A percentile compares a stretch with the other conserved stretches of the same genome.
phyloP scores from a whole-genome alignment of 2,797 vertebrate species.

The Halcyon chelicuti region DNA sequence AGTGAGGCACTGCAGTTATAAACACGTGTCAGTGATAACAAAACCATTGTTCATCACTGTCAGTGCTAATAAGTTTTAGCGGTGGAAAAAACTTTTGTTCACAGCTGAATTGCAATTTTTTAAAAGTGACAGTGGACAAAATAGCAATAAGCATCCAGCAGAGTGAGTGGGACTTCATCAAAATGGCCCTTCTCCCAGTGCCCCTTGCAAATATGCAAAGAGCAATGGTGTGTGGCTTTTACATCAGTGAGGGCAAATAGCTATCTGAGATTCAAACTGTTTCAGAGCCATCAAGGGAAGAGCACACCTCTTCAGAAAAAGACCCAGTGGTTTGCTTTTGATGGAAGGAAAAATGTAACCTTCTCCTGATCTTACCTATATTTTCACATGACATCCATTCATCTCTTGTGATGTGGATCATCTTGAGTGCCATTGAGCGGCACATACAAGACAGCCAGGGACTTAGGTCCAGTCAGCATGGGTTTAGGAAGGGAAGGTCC shows the following conservation, averaged over 20 bases:
- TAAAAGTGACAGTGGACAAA: background rate
- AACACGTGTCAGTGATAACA: background rate
- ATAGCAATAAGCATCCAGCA: background rate
- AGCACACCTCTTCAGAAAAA: background rate
- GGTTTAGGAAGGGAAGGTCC: too few species aligned
- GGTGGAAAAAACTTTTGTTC: background rate
- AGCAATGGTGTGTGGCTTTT: background rate
- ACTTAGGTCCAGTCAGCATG: too few species aligned
- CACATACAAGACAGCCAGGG: too few species aligned
- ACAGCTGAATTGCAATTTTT: background rate
- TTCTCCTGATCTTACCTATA: background rate
- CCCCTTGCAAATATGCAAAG: background rate
- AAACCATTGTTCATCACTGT: background rate
- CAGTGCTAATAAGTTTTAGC: background rate
- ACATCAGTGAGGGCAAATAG: background rate
- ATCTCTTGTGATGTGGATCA: accelerated
- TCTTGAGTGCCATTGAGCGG: too few species aligned
- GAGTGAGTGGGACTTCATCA: background rate
- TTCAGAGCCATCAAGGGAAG: background rate
- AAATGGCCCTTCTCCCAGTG: background rate
- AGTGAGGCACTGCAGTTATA: background rate
- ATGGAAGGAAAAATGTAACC: background rate
- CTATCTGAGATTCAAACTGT: background rate
- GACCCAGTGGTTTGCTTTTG: background rate
- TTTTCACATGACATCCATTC: accelerated